These are phyloP conservation scores for Lasioglossum morio DNA, from an alignment of 2,888 invertebrate species.

Conservation along the genomic window DNA sequence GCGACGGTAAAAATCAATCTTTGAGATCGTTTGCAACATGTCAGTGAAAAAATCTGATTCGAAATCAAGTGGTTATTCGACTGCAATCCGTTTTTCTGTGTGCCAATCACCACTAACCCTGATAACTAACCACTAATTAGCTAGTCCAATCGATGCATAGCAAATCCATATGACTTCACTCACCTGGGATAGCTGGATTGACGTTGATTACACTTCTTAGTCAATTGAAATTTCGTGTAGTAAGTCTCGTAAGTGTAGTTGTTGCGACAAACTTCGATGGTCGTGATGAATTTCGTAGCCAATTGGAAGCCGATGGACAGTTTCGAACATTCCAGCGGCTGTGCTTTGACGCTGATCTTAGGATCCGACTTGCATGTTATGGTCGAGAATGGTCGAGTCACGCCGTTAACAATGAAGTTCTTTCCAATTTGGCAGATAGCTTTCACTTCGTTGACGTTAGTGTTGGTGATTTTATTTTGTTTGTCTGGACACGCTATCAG, in stretches of 20 bases:
- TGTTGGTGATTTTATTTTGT: slow-evolving; percentile 67
- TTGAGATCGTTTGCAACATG: background rate
- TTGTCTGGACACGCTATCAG: slow-evolving; percentile 77
- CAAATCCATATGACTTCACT: background rate
- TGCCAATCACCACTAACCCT: background rate
- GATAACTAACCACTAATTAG: background rate
- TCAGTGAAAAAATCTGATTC: background rate
- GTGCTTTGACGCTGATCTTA: background rate
- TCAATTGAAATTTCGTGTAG: slow-evolving; percentile 79
- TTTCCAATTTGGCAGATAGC: slow-evolving; percentile 67
- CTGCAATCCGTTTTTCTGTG: background rate
- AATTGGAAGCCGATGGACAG: slow-evolving; percentile 83
- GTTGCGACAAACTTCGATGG: slow-evolving; percentile 84
- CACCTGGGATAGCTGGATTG: slow-evolving; percentile 70
- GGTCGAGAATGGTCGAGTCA: background rate
- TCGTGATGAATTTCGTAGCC: slow-evolving; percentile 77
- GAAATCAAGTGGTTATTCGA: background rate
- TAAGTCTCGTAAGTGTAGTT: slow-evolving; percentile 80
- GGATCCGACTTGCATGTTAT: background rate
- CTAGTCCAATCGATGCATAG: background rate
- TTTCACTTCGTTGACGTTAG: slow-evolving; percentile 51
- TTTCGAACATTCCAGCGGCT: slow-evolving; percentile 70
- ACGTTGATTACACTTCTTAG: slow-evolving; percentile 30
- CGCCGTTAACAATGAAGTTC: slow-evolving; percentile 65
- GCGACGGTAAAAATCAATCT: background rate